These are phyloP conservation scores for Catostylus mosaicus DNA, from an alignment of 30 jellyfish, hydroid and myxozoan species.

Conservation along the genomic window DNA sequence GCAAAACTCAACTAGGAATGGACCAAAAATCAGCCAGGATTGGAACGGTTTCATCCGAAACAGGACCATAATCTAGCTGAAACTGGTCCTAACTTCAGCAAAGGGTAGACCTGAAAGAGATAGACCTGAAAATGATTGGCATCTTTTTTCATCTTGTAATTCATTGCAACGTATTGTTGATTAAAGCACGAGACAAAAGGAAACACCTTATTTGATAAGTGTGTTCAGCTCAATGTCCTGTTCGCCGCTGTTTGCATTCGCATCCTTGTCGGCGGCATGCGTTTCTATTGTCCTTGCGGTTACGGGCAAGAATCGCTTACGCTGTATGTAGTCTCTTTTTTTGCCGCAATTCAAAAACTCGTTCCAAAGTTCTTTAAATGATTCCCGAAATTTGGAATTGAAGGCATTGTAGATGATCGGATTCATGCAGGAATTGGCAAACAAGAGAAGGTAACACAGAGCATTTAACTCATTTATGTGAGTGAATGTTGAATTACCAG, in stretches of 20 bases:
- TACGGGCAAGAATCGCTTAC: slow-evolving; percentile 15
- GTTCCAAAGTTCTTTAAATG: slow-evolving; percentile 73
- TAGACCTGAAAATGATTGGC: no score
- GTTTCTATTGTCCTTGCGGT: neutral
- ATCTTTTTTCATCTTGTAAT: no score
- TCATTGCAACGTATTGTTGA: no score
- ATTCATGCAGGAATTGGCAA: slow-evolving; percentile 82
- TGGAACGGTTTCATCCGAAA: no score
- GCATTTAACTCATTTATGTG: slow-evolving; percentile 50
- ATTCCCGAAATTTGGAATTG: slow-evolving; percentile 85
- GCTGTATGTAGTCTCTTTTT: slow-evolving; percentile 31
- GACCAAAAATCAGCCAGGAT: no score
- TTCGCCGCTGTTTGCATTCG: slow-evolving; percentile 25
- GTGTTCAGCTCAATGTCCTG: slow-evolving; percentile 13
- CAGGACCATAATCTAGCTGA: no score
- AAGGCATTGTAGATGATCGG: slow-evolving; percentile 92
- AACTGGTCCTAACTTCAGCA: no score
- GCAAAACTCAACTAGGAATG: no score
- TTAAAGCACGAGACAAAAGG: no score
- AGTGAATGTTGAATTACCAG: slow-evolving; percentile 44
- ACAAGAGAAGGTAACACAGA: slow-evolving; percentile 67
- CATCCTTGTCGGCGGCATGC: neutral
- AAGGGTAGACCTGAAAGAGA: no score
- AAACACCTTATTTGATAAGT: neutral
- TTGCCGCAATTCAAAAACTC: slow-evolving; percentile 59